Evolutionary conservation across 1,140 invertebrate genomes (phyloP).

Genomic region (Acromyrmex echinatior): DNA sequence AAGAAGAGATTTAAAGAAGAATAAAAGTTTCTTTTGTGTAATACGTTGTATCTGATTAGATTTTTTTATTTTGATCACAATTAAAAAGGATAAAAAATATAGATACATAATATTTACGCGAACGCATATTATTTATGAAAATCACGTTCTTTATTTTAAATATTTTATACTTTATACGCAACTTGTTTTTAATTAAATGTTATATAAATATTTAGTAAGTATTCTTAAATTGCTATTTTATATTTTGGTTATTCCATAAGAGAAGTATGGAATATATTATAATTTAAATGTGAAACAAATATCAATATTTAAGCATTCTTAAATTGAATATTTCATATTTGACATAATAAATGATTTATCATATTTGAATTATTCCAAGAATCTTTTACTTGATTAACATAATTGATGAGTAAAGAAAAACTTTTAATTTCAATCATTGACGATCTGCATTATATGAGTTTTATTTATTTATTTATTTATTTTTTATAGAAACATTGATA

Average conservation of each 20-base stretch:
- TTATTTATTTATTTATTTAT: background rate
- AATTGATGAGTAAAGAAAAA: background rate
- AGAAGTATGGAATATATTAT: too few species aligned
- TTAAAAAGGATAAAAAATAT: background rate
- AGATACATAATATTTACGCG: background rate
- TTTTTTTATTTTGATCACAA: background rate
- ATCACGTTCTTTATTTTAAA: background rate
- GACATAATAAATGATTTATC: background rate
- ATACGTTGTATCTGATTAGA: background rate
- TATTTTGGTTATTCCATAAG: background rate
- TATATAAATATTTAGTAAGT: background rate
- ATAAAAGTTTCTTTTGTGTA: background rate
- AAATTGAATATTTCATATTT: background rate
- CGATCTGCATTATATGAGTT: background rate
- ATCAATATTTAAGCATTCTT: background rate
- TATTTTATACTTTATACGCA: background rate
- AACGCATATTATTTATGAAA: background rate
- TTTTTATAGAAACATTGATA: background rate
- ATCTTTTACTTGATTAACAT: background rate
- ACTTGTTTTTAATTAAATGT: background rate
- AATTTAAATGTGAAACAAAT: too few species aligned
- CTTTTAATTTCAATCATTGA: slow-evolving; percentile 1
- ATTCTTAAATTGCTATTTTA: background rate
- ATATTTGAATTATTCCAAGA: background rate
- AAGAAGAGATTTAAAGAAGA: background rate